Conservation (phyloP, 2,113 vertebrate genomes). For the Chloroceryle aenea region DNA sequence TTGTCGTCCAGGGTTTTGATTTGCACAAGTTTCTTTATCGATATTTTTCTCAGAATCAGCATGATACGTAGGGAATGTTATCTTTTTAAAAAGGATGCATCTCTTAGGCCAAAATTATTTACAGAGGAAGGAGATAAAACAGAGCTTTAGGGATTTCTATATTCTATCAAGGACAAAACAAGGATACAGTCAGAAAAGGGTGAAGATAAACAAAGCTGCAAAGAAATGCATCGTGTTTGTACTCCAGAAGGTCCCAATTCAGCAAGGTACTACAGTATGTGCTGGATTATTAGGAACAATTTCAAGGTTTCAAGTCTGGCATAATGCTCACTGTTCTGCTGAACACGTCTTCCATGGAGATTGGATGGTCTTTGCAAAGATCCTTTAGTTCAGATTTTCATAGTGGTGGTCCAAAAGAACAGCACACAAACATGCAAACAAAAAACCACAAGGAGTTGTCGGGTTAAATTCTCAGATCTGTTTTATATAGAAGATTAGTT, state of each 20-base stretch:
- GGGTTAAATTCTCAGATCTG: not conserved
- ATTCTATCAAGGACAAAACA: constrained; percentile 5
- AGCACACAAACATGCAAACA: not conserved
- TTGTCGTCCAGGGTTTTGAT: not conserved
- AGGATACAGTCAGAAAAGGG: not conserved
- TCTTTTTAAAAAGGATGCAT: not conserved
- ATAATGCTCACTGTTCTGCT: not conserved
- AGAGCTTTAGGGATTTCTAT: not conserved
- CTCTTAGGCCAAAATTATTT: not conserved
- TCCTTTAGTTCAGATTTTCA: not conserved
- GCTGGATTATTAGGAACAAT: not conserved
- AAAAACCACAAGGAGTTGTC: not conserved
- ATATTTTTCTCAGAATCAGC: not conserved
- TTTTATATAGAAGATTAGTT: not conserved
- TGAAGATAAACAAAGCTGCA: not conserved
- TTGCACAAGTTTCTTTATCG: not conserved
- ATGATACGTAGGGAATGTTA: not conserved
- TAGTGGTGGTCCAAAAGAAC: not conserved
- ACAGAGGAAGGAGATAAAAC: not conserved
- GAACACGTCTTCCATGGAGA: not conserved
- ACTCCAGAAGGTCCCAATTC: not conserved
- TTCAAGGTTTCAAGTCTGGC: not conserved
- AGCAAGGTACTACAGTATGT: not conserved
- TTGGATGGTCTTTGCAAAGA: not conserved
- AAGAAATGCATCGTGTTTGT: not conserved